Percentiles rank a stretch among this genome's conserved stretches.
These are phyloP conservation scores for Hucho hucho DNA, from an alignment of 2,113 vertebrate genomes.

Conservation along the genomic window DNA sequence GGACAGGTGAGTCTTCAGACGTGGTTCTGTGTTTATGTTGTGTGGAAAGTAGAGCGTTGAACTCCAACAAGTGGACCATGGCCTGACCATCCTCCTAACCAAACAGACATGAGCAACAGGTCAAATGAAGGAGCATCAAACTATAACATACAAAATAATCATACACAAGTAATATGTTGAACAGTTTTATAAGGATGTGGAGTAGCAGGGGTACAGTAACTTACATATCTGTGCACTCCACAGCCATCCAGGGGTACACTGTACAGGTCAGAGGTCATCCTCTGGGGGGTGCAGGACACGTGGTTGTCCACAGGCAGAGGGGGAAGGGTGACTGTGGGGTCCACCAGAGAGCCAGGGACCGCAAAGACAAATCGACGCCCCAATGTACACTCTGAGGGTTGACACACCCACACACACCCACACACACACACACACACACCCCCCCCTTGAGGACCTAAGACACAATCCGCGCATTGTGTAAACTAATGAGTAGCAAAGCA, in stretches of 20 bases:
- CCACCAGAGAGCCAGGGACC: slow-evolving; percentile 37
- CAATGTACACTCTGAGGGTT: slow-evolving; percentile 38
- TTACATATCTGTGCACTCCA: slow-evolving; percentile 49
- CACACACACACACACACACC: neutral
- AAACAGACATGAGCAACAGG: neutral
- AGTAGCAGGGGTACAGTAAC: neutral
- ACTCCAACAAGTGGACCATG: slow-evolving; percentile 38
- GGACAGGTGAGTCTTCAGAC: slow-evolving; percentile 23
- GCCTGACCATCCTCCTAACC: slow-evolving; percentile 35
- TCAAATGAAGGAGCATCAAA: neutral
- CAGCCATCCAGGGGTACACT: slow-evolving; percentile 50
- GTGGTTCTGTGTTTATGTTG: slow-evolving; percentile 4
- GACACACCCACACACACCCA: slow-evolving; percentile 7
- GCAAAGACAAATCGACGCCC: slow-evolving; percentile 48
- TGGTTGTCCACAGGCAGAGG: slow-evolving; percentile 8
- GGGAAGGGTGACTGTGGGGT: slow-evolving; percentile 22
- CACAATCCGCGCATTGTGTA: neutral
- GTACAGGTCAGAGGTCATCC: slow-evolving; percentile 50
- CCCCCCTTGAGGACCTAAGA: neutral
- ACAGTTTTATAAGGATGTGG: neutral
- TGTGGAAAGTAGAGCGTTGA: slow-evolving; percentile 17
- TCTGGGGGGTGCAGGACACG: slow-evolving; percentile 42
- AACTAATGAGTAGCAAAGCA: neutral
- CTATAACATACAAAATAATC: neutral
- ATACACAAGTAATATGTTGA: neutral